Base-by-base conservation (phyloP, 2,888 invertebrate genomes). In the Vanessa cardui region DNA sequence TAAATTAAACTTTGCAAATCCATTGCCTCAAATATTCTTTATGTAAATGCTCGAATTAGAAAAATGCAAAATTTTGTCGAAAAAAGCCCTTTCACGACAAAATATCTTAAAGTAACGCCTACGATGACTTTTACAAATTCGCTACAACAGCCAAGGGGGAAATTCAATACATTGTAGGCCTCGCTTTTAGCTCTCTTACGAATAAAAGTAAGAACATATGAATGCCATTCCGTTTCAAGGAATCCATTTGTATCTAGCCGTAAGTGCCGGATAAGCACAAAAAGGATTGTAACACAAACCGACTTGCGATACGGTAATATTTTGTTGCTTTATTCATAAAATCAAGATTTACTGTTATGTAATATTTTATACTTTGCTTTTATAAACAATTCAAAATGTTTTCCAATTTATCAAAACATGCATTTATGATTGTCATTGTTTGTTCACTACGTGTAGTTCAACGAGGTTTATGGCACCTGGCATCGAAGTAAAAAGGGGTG, bases 141-240 rank as follows among this genome's bases (percentile, higher is more conserved):
- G 47, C 47, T 64, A 64, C 58, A 58, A 58, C 49, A 49, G 61
- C 61, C 56, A 31, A 58, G 46, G 56, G 61, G 39, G 33, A 66
- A 66, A 66, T 58, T 62, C 46, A 61, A 62, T 66, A 66, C 47
- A 66, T 62, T 62, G 66, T 62, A 66, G 62, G 49, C 47, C 50
- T 58, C 21, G 58, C 61, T 66, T 61, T 58, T 61, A 64, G 58
- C 56, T 56, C 60, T 61, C 39, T 66, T 61, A 47, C 47, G 49
- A 39, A 61, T 61, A 61, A 49, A 61, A 33, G 33, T 60, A 60
- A 49, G 33, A 49, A 49, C 61, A 49, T 20, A 49, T 18, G 47
- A 61, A 47, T 61, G 49, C 31, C 49, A 16, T 61, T 47, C 33
- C 33, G 20, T 61, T 47, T 61, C 49, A 33, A 47, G 15, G 49